A percentile compares a stretch with the other conserved stretches of the same genome.
Conservation (phyloP, 2,888 invertebrate genomes). For the Thymelicus sylvestris region DNA sequence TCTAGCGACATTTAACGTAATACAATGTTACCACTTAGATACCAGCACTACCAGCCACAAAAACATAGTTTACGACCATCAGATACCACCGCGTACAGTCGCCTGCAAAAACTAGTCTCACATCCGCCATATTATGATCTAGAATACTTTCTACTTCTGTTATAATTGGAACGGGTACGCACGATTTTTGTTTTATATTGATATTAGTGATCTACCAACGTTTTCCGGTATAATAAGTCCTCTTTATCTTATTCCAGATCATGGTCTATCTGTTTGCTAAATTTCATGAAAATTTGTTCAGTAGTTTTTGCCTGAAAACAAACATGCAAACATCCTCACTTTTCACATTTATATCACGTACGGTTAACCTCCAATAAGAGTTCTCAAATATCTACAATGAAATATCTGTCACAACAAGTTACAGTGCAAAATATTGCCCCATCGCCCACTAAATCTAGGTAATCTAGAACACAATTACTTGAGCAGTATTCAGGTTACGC, state of each 20-base stretch:
- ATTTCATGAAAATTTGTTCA: no score
- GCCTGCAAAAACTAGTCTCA: background rate
- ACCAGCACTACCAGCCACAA: background rate
- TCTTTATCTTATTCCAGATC: background rate
- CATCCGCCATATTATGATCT: background rate
- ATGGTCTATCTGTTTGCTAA: no score
- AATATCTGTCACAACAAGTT: background rate
- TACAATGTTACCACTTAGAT: background rate
- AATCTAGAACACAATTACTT: slow-evolving; percentile 23
- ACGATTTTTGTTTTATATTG: background rate
- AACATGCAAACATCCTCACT: no score
- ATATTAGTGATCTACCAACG: no score
- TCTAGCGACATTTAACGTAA: background rate
- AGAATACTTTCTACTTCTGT: background rate
- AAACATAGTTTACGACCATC: background rate
- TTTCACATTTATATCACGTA: no score
- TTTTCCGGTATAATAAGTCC: background rate
- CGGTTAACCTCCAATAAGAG: no score
- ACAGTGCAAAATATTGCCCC: slow-evolving; percentile 2
- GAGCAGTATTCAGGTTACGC: slow-evolving; percentile 18
- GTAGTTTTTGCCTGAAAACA: no score
- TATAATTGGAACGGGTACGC: background rate
- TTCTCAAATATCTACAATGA: no score
- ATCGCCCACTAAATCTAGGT: slow-evolving; percentile 9
- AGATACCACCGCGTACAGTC: background rate